phyloP scores from a whole-genome alignment of 1,140 invertebrate species.

The Pseudomyrmex dendroicus region DNA sequence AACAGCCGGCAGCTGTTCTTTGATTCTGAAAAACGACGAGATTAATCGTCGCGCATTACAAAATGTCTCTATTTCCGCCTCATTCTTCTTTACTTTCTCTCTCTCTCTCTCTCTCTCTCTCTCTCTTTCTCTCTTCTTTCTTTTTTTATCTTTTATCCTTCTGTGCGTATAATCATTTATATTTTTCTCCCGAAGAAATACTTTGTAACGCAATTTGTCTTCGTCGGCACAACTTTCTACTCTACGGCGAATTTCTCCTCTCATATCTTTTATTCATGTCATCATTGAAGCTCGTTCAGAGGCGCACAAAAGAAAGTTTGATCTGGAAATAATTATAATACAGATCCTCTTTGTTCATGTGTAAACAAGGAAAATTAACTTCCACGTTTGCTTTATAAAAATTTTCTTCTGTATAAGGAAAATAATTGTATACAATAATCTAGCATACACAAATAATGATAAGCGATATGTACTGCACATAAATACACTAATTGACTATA shows the following conservation, averaged over 20 bases:
- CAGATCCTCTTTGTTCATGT: slow-evolving; percentile 27
- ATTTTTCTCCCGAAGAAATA: slow-evolving; percentile 38
- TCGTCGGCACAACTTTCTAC: slow-evolving; percentile 52
- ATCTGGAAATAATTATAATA: slow-evolving; percentile 47
- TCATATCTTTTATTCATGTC: slow-evolving; percentile 60
- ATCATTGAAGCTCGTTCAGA: slow-evolving; percentile 50
- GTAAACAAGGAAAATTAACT: slow-evolving; percentile 36
- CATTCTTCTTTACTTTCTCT: slow-evolving; percentile 37
- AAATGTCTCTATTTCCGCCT: slow-evolving; percentile 44
- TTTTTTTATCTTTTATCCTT: too few relatives aligned
- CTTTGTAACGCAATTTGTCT: slow-evolving; percentile 50
- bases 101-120: not conserved
- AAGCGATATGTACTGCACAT: too few relatives aligned
- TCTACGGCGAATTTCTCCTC: slow-evolving; percentile 51
- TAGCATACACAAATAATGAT: not conserved
- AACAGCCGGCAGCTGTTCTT: slow-evolving; percentile 9
- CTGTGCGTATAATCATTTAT: slow-evolving; percentile 56
- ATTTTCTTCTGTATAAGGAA: not conserved
- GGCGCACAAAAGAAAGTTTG: slow-evolving; percentile 15
- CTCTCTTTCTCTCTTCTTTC: too few relatives aligned
- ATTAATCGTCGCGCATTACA: slow-evolving; percentile 40
- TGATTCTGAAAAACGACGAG: slow-evolving; percentile 7
- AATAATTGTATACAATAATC: not conserved
- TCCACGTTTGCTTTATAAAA: slow-evolving; percentile 22
- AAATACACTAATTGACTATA: too few relatives aligned